Conservation (phyloP, 2,888 invertebrate species). For the Periphyllus acericola region DNA sequence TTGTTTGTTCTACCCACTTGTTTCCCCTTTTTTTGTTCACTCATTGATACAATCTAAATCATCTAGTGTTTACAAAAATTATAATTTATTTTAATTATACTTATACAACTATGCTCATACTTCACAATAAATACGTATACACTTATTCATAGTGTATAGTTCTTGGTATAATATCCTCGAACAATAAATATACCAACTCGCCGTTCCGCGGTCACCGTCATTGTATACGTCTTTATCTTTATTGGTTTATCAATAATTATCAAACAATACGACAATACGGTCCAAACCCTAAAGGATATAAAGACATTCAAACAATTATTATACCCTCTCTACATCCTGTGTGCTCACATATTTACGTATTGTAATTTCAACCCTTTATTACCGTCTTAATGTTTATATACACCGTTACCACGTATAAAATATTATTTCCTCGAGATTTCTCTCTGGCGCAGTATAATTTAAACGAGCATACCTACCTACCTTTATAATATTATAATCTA, state of each 20-base stretch:
- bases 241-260: conserved; percentile 4
- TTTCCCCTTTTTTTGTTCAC: background rate
- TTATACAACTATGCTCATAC: background rate
- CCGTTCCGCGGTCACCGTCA: background rate
- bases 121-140: background rate
- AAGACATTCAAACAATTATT: background rate
- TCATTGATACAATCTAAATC: background rate
- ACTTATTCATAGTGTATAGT: background rate
- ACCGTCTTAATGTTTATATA: background rate
- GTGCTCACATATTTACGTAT: background rate
- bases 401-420: background rate
- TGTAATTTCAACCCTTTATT: background rate
- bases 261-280: background rate
- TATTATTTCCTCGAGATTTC: background rate
- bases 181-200: background rate
- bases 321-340: conserved; percentile 5
- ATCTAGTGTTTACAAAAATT: background rate
- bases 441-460: background rate
- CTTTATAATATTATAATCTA: background rate
- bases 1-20: background rate
- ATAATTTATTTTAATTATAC: background rate
- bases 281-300: background rate
- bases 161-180: background rate
- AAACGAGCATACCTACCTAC: background rate
- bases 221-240: background rate